Percentiles rank a stretch among this genome's conserved stretches.
phyloP scores from a whole-genome alignment of 2,888 invertebrate genomes.

The Agonopterix alstromeriana region DNA sequence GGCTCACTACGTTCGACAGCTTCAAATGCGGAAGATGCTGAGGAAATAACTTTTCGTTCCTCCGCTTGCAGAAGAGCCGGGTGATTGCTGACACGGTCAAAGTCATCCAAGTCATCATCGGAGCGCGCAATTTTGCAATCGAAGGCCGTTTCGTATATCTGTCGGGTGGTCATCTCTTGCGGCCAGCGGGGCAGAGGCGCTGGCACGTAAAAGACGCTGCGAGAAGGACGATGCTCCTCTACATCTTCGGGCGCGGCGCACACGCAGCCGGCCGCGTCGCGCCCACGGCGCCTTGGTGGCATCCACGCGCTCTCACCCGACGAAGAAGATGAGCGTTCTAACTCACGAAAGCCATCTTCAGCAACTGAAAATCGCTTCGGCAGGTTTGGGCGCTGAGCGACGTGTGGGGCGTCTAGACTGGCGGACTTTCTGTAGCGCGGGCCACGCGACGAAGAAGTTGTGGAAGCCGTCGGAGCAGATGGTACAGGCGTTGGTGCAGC shows the following conservation, averaged over 20 bases:
- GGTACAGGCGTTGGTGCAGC: slow-evolving; percentile 59
- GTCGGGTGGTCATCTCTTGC: slow-evolving; percentile 79
- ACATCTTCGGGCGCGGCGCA: slow-evolving; percentile 83
- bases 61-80: slow-evolving; percentile 81
- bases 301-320: slow-evolving; percentile 79
- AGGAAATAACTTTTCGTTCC: slow-evolving; percentile 64
- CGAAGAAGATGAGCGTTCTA: slow-evolving; percentile 73
- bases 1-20: slow-evolving; percentile 69
- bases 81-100: slow-evolving; percentile 88
- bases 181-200: slow-evolving; percentile 81
- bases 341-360: slow-evolving; percentile 80
- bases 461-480: slow-evolving; percentile 65
- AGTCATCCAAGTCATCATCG: slow-evolving; percentile 87
- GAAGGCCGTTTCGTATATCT: slow-evolving; percentile 93
- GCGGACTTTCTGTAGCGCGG: slow-evolving; percentile 83
- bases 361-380: slow-evolving; percentile 83
- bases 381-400: slow-evolving; percentile 76
- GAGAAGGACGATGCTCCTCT: slow-evolving; percentile 79
- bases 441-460: slow-evolving; percentile 60
- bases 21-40: slow-evolving; percentile 69
- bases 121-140: slow-evolving; percentile 91
- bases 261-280: slow-evolving; percentile 82
- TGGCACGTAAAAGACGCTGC: slow-evolving; percentile 83
- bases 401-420: slow-evolving; percentile 84
- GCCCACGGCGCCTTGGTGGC: slow-evolving; percentile 83